Evolutionary conservation across 2,888 invertebrate species (phyloP).

Genomic region (Nomada ruficornis): DNA sequence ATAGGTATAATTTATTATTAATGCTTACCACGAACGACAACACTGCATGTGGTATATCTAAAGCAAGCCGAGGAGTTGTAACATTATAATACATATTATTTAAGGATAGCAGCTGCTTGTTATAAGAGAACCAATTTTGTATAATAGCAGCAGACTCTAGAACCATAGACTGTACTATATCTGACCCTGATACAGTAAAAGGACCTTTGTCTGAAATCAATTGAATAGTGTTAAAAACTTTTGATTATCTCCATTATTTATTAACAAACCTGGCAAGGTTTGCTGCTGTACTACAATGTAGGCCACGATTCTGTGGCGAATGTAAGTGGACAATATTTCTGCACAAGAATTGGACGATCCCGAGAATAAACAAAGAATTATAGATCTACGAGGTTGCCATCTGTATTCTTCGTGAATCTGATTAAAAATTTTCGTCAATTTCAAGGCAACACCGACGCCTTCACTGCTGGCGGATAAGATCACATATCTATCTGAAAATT

Average conservation of each 20-base stretch:
- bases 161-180: conserved; percentile 76
- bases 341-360: conserved; percentile 73
- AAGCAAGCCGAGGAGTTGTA: conserved; percentile 60
- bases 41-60: conserved; percentile 77
- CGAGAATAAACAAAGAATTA: conserved; percentile 78
- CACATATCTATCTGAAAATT: conserved; percentile 78
- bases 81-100: conserved; percentile 46
- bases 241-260: conserved; percentile 11
- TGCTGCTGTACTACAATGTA: conserved; percentile 76
- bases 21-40: conserved; percentile 77
- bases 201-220: conserved; percentile 71
- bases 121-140: conserved; percentile 47
- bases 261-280: conserved; percentile 70
- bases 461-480: conserved; percentile 77
- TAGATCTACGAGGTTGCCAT: conserved; percentile 79
- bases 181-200: conserved; percentile 77
- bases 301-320: conserved; percentile 73
- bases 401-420: conserved; percentile 66
- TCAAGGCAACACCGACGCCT: conserved; percentile 72
- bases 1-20: conserved; percentile 24
- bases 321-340: conserved; percentile 66
- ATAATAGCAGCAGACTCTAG: conserved; percentile 69
- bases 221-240: conserved; percentile 18
- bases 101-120: conserved; percentile 43
- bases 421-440: conserved; percentile 75